phyloP scores from a whole-genome alignment of 2,888 invertebrate species.

The Plutella xylostella region DNA sequence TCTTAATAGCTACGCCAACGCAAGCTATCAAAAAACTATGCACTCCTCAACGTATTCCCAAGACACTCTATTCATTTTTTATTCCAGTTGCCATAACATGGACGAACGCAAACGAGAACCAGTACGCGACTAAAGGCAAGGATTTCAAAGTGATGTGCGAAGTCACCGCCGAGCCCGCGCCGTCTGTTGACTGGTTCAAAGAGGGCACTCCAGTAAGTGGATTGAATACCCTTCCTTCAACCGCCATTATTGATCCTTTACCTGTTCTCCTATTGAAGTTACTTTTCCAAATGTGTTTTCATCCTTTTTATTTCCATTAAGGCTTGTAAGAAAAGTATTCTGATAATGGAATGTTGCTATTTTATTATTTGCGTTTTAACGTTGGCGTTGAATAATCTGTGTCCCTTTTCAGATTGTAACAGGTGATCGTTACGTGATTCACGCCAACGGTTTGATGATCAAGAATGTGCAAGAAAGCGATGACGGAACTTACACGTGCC shows the following conservation, averaged over 20 bases:
- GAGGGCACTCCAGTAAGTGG: slow-evolving; percentile 75
- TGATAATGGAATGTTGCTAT: too few relatives aligned
- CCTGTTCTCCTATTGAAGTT: too few relatives aligned
- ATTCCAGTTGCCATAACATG: slow-evolving; percentile 90
- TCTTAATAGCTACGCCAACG: too few relatives aligned
- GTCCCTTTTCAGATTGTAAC: slow-evolving; percentile 72
- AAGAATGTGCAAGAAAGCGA: slow-evolving; percentile 83
- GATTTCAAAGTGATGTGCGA: slow-evolving; percentile 85
- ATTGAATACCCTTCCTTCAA: too few relatives aligned
- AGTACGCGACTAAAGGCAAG: slow-evolving; percentile 81
- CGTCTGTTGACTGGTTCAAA: slow-evolving; percentile 88
- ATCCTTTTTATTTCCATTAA: too few relatives aligned
- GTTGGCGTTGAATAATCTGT: too few relatives aligned
- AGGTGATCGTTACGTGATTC: slow-evolving; percentile 79
- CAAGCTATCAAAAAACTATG: too few relatives aligned
- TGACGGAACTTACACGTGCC: slow-evolving; percentile 88
- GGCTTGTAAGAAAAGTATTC: background rate
- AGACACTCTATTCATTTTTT: too few relatives aligned
- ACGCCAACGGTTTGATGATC: slow-evolving; percentile 81
- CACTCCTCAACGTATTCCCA: too few relatives aligned
- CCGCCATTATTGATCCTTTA: too few relatives aligned
- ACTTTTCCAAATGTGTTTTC: too few relatives aligned
- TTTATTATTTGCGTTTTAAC: too few relatives aligned
- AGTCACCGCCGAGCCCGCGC: slow-evolving; percentile 86
- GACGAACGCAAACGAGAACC: slow-evolving; percentile 86